A percentile compares a stretch with the other conserved stretches of the same genome.
Evolutionary conservation across 2,113 vertebrate species (phyloP).

Genomic region (Cavia porcellus): DNA sequence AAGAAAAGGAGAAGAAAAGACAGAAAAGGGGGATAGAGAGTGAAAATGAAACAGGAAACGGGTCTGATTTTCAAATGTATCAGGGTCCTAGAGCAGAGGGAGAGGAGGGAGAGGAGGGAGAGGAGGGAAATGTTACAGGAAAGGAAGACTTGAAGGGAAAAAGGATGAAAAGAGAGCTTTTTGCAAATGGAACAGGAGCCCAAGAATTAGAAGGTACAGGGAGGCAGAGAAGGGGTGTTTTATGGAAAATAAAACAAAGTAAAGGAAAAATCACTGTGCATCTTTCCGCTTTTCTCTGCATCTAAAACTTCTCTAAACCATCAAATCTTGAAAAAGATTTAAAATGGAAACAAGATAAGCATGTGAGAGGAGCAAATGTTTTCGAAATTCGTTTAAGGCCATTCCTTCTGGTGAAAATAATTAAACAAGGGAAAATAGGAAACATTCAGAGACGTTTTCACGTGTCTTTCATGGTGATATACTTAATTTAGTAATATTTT

Average conservation of each 20-base stretch:
- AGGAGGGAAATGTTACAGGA: background rate
- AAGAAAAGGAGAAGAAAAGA: too few species aligned
- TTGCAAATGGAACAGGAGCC: background rate
- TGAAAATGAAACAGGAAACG: too few species aligned
- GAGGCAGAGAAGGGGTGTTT: background rate
- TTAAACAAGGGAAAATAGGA: background rate
- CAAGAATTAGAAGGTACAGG: background rate
- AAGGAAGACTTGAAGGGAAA: background rate
- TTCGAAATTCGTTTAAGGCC: background rate
- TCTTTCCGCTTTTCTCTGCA: background rate
- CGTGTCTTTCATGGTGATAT: background rate
- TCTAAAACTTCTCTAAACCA: background rate
- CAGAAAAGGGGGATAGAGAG: too few species aligned
- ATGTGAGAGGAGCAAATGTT: background rate
- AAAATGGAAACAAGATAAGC: background rate
- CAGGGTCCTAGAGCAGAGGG: background rate
- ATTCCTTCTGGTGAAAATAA: background rate
- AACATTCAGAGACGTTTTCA: background rate
- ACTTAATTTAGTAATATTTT: background rate
- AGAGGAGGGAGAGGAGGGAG: background rate
- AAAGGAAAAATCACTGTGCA: background rate
- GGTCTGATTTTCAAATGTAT: background rate
- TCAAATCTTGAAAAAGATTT: background rate
- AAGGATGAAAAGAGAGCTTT: background rate
- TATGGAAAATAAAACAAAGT: background rate